Evolutionary conservation across 2,113 vertebrate genomes (phyloP), one percentile per base, ranked within the genome.

Genomic region (Nibea coibor): DNA sequence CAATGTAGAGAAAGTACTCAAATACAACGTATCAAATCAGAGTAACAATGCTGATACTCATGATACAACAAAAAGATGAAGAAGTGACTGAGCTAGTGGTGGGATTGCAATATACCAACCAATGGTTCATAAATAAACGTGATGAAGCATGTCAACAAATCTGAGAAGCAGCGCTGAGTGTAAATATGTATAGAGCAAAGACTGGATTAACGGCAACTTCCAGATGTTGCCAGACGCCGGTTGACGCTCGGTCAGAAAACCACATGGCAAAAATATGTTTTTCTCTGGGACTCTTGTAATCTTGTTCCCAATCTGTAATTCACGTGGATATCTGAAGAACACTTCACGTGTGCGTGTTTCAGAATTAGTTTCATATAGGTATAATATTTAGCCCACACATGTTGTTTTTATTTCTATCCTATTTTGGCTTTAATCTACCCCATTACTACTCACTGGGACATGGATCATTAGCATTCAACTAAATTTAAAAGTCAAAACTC

Each of bases 401-500:
- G 31, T 26, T 64, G 78, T 5, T 81, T 67, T 51, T 22, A 51
- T 72, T 57, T 35, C 15, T 56, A 47, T 3, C n/a, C 2, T 22
- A 4, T 39, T 80, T 56, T 12, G 5, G 65, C 35, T 76, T 79
- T 75, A 39, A 75, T 72, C 28, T 84, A 24, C 12, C 14, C 14
- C 15, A 24, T 66, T 57, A 45, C 50, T 35, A 24, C 70, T 63
- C 9, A 6, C 54, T 39, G 50, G 43, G 67, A 59, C 22, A 61
- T 4, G 66, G 12, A 42, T 63, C 69, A 72, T 79, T 72, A 47
- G 43, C 31, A 48, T 79, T 81, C 22, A 61, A n/a, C 75, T 80
- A 71, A 24, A 82, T 80, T 45, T 82, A 9, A 86, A 83, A 59
- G 45, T 35, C 10, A 64, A 66, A 80, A 71, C 63, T 64, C 47